Evolutionary conservation across 2,113 vertebrate genomes (phyloP).

Genomic region (Chinchilla lanigera): DNA sequence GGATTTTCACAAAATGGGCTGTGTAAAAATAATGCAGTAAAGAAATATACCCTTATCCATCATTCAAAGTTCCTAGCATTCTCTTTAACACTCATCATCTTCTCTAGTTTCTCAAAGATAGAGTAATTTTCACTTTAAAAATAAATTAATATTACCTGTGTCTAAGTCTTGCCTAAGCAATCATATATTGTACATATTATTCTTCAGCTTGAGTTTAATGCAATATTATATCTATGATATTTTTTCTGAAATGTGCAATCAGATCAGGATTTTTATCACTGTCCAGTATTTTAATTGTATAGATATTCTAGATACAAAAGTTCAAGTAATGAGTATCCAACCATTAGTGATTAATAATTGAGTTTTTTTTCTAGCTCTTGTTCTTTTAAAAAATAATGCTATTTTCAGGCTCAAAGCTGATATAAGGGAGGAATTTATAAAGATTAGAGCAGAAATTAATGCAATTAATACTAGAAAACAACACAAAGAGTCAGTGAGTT

Average conservation of each 20-base stretch:
- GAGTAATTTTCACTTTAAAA: neutral
- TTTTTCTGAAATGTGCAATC: neutral
- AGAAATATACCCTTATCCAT: neutral
- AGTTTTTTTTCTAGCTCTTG: neutral
- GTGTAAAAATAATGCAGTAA: neutral
- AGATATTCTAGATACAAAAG: conserved; percentile 31
- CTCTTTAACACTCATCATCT: neutral
- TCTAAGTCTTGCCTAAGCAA: neutral
- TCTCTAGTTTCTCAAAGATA: neutral
- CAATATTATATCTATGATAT: neutral
- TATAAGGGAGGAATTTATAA: neutral
- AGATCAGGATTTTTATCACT: conserved; percentile 1
- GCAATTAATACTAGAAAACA: neutral
- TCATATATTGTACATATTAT: neutral
- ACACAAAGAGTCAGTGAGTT: neutral
- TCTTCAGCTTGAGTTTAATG: neutral
- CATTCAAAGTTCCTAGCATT: neutral
- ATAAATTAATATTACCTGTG: neutral
- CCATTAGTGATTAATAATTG: neutral
- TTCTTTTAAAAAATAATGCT: neutral
- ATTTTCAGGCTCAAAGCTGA: neutral
- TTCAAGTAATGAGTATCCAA: neutral
- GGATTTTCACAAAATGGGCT: neutral
- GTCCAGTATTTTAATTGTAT: conserved; percentile 27
- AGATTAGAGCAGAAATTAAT: neutral